Base-by-base conservation (phyloP, 2,797 vertebrate genomes). In the Acrossocheilus wenchowensis region DNA sequence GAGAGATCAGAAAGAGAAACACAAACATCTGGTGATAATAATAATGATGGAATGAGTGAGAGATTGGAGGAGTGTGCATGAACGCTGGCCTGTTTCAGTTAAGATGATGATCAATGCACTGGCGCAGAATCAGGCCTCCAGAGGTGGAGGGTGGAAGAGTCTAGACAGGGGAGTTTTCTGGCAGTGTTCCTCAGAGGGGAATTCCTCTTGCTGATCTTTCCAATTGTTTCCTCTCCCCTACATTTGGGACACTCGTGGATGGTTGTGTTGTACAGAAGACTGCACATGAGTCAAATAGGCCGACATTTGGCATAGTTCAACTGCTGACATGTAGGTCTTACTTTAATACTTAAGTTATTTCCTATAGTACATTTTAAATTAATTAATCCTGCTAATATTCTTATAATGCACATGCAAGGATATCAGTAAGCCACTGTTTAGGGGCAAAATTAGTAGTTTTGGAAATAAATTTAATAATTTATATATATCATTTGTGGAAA, bases 161-260 rank as follows among this genome's bases (percentile, higher is more conserved):
- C 86, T 88, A 90, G 90, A 90, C 88, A 78, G 82, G 60, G 82
- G 84, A 81, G 68, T 84, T 78, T 84, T 85, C 83, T 89, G 87
- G 89, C 87, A 81, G 74, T 26, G 26, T 43, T 86, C 75, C 82
- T 89, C 52, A 41, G 36, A 74, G 86, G 89, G 90, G 84, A 87
- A 81, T 89, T 87, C 86, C 88, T 88, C 19, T 23, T 71, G 54
- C 82, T 85, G 73, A 82, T 86, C 77, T 80, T 41, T 78, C 30
- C 48, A 45, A 19, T 52, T 79, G 74, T 79, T 83, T 85, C 80
- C 75, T 79, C 75, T 54, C 34, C 80, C 79, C 52, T 83, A 83
- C 74, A 26, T 72, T 57, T 78, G 39, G 77, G 54, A 66, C 80
- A 71, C 5, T 79, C 74, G 43, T 64, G 8, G 80, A 36, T 66